These are phyloP conservation scores for Drosophila mercatorum DNA, from an alignment of 2,888 invertebrate species.

Conservation along the genomic window DNA sequence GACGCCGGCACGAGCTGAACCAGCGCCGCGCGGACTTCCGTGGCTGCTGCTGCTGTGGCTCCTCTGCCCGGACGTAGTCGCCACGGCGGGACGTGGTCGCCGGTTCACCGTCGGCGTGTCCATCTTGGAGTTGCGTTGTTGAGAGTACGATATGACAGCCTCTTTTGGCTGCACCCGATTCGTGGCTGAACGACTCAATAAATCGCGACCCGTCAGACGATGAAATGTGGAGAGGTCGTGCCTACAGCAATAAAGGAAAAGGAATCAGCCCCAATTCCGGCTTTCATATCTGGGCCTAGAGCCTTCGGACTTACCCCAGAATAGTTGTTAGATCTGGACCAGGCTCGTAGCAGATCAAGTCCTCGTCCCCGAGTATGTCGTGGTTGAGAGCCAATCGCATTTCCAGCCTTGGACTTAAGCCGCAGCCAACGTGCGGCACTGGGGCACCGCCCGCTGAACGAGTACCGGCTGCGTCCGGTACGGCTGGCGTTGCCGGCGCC, in stretches of 20 bases:
- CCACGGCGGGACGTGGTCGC: slow-evolving; percentile 79
- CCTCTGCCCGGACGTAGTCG: slow-evolving; percentile 31
- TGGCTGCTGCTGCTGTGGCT: slow-evolving; percentile 71
- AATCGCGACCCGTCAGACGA: slow-evolving; percentile 85
- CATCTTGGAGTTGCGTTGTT: slow-evolving; percentile 86
- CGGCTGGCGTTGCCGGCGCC: slow-evolving; percentile 11
- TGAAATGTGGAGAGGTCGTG: slow-evolving; percentile 86
- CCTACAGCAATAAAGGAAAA: slow-evolving; percentile 50
- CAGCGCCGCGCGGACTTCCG: slow-evolving; percentile 70
- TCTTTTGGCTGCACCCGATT: slow-evolving; percentile 85
- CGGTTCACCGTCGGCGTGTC: slow-evolving; percentile 85
- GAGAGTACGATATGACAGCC: slow-evolving; percentile 85
- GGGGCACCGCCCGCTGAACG: slow-evolving; percentile 66
- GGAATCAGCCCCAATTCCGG: no score
- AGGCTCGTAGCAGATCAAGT: slow-evolving; percentile 85
- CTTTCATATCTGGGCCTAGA: no score
- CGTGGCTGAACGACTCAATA: slow-evolving; percentile 84
- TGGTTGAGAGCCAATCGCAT: slow-evolving; percentile 87
- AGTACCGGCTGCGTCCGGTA: slow-evolving; percentile 55
- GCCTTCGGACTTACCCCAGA: slow-evolving; percentile 80
- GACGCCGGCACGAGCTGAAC: slow-evolving; percentile 78
- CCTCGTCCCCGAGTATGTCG: slow-evolving; percentile 86
- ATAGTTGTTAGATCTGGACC: slow-evolving; percentile 85
- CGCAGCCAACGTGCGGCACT: slow-evolving; percentile 80
- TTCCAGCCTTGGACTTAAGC: slow-evolving; percentile 88